Base-by-base conservation (phyloP, 2,888 invertebrate species). In the Tinea pellionella region DNA sequence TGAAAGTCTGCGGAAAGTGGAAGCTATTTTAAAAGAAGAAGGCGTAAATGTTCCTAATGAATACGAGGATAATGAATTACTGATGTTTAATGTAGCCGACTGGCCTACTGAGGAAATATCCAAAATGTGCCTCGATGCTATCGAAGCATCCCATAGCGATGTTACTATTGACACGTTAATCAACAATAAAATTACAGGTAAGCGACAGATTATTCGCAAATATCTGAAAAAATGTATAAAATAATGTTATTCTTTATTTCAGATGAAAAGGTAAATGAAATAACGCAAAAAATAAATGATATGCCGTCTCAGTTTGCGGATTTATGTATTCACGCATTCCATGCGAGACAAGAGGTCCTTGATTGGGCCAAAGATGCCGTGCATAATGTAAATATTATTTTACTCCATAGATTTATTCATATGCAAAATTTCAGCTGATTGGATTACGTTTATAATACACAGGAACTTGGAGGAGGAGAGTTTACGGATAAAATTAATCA, bases 41-140 rank as follows among this genome's bases (percentile, higher is more conserved):
- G 80, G 80, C 0, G 62, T 73, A 8, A 59, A 68, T 6, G 76
- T 72, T 1, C 64, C 72, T 59, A 79, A 76, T 6, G 80, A 80
- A 63, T 74, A 73, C 0, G 68, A 68, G 37, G 67, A 67, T 19
- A 70, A 79, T 59, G 83, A 87, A 59, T 65, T 86, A 63, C 72
- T 79, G 59, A 69, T 86, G 59, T 80, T 82, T 64, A 85, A 85
- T 63, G 86, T 87, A 30, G 78, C 75, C 0, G 84, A 86, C 64
- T 86, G 86, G 87, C 71, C 83, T 1, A 63, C 75, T 0, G 79
- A 83, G 3, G 86, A 87, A 63, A 68, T 87, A 9, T 64, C 79
- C 0, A 78, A 82, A 60, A 68, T 84, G 11, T 83, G 79, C 61
- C 76, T 72, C 7, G 78, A 80, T 47, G 77, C 76, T 9, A 67